Percentiles rank a stretch among this genome's conserved stretches.
These are phyloP conservation scores for Echinops telfairi DNA, from an alignment of 2,113 vertebrate genomes.

Conservation along the genomic window DNA sequence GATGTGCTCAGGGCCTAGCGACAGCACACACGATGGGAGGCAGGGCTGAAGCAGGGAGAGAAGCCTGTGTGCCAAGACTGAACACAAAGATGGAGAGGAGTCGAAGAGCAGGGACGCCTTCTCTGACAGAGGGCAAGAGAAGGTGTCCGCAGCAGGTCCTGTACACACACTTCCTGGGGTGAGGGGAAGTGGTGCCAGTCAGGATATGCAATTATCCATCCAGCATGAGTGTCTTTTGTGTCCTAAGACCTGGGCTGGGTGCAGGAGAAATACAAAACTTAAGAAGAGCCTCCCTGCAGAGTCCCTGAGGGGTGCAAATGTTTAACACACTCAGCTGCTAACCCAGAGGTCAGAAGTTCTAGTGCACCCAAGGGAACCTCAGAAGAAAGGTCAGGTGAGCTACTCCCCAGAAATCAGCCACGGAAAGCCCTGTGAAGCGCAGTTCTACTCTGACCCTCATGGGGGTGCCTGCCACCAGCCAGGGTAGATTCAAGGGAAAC, in stretches of 20 bases:
- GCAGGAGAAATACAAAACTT: neutral
- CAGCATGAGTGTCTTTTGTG: neutral
- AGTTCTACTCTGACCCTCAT: no score
- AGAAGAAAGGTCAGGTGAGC: neutral
- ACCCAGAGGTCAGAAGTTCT: neutral
- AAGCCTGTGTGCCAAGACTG: neutral
- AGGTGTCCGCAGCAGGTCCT: neutral
- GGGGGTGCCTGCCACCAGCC: no score
- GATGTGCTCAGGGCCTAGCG: neutral
- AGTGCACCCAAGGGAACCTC: neutral
- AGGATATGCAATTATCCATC: neutral
- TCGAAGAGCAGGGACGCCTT: neutral
- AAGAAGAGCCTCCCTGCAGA: neutral
- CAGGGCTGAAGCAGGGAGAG: neutral
- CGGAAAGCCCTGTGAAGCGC: neutral
- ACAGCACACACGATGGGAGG: neutral
- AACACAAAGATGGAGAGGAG: neutral
- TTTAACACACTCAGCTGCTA: neutral
- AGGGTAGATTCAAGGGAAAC: neutral
- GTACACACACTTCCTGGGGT: neutral
- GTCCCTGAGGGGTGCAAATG: neutral
- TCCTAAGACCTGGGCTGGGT: neutral
- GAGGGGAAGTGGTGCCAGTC: neutral
- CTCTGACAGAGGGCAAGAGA: neutral
- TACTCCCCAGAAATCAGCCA: neutral